Evolutionary conservation across 2,797 vertebrate genomes (phyloP), one percentile per base, ranked within the genome.

Genomic region (Pristis pectinata): DNA sequence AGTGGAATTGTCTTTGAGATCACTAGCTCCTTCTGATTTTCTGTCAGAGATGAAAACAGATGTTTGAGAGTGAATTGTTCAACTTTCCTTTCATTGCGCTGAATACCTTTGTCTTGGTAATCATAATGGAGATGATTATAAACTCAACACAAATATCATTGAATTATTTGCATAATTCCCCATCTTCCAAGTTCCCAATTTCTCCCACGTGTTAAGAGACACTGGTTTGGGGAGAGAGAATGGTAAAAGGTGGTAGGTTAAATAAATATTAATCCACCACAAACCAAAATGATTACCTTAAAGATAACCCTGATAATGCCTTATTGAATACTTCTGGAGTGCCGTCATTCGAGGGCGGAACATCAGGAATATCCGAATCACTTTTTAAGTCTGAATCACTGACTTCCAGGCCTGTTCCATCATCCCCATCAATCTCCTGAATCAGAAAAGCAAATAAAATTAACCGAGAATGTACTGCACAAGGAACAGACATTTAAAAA

Each of bases 261-360:
- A 91, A n/a, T 49, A 64, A 19, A 61, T 56, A 87, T 37, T 41
- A 85, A 94, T 70, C 49, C 15, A 94, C 19, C 17, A 44, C 76
- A 72, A 94, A 67, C 19, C 53, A 37, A 56, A 77, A 83, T 64
- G 94, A 0, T 74, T 98, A 99, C 99, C 99, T 99, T 96, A 98
- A 98, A 41, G 98, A 98, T 95, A 99, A 97, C 56, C 99, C 99
- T 95, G 98, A 98, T 87, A 99, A 97, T 94, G 98, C 98, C 96
- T 96, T 99, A 97, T 98, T 98, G 95, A 99, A 98, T 96, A 97
- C 98, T 97, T 98, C 96, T 91, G 99, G 99, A 96, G 99, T 99
- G 97, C 98, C 98, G 96, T 99, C 98, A 93, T 96, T 96, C 95
- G 98, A 96, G 0, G 96, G 97, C 74, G 97, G 97, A 95, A 97